Percentiles rank a stretch among this genome's conserved stretches.
Conservation (phyloP, 2,113 vertebrate species). For the Paradisaea rubra region DNA sequence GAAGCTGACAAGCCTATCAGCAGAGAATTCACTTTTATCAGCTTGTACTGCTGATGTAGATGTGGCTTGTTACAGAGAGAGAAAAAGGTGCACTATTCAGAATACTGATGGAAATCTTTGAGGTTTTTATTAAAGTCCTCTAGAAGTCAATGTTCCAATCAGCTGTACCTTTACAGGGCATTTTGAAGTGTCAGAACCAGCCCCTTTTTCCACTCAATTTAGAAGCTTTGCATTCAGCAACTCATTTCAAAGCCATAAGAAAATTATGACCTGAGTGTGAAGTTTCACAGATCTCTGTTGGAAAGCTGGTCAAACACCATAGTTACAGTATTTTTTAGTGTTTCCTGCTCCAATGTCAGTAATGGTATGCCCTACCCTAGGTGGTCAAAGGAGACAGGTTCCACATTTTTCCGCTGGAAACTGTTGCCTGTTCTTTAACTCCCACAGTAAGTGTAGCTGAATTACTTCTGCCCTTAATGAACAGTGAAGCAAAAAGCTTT, state of each 20-base stretch:
- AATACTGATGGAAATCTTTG: background rate
- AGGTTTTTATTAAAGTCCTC: background rate
- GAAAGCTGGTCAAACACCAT: background rate
- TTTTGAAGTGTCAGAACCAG: background rate
- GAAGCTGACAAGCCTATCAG: background rate
- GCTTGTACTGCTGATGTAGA: background rate
- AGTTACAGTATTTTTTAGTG: background rate
- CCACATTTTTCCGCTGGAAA: background rate
- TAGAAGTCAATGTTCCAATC: background rate
- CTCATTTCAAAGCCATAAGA: background rate
- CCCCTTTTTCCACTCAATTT: background rate
- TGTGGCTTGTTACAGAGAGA: background rate
- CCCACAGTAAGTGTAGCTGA: background rate
- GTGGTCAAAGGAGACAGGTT: background rate
- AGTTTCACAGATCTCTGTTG: background rate
- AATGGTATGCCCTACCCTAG: background rate
- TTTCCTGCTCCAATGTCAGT: background rate
- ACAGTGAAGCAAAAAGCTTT: background rate
- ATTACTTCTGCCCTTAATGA: background rate
- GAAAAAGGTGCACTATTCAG: background rate
- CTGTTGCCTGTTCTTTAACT: background rate
- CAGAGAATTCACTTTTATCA: background rate
- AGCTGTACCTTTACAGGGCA: background rate
- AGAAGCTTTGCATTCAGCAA: background rate
- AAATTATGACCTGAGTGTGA: background rate